These are phyloP conservation scores for Paramuricea clavata DNA, from an alignment of 92 coral and sea anemone genomes.

Conservation along the genomic window DNA sequence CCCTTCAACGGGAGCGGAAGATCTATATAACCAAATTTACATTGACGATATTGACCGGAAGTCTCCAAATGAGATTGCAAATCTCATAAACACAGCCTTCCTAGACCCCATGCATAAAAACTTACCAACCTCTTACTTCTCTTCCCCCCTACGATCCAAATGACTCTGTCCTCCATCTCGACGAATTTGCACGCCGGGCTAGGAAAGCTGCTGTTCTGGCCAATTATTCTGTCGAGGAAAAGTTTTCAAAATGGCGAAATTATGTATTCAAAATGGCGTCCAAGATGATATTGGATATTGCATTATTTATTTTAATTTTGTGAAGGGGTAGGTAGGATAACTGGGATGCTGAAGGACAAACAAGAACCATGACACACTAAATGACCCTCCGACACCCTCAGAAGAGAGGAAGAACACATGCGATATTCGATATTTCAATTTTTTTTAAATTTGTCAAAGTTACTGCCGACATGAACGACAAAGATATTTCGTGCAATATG, in stretches of 20 bases:
- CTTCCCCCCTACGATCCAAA: too few species aligned
- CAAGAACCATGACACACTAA: not conserved
- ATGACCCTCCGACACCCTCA: not conserved
- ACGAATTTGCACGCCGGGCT: constrained; percentile 25
- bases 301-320: not conserved
- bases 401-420: not conserved
- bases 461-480: not conserved
- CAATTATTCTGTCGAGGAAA: not conserved
- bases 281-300: not conserved
- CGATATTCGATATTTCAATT: not conserved
- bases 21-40: too few species aligned
- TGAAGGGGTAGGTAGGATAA: not conserved
- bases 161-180: too few species aligned
- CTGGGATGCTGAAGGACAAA: not conserved
- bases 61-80: too few species aligned
- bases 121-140: too few species aligned
- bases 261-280: constrained; percentile 6
- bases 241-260: not conserved
- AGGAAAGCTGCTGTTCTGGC: not conserved
- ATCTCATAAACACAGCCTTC: too few species aligned
- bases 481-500: constrained; percentile 1
- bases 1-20: too few species aligned
- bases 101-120: too few species aligned
- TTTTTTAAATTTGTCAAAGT: not conserved
- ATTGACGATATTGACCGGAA: too few species aligned